A percentile compares a stretch with the other conserved stretches of the same genome.
Conservation (phyloP, 2,797 vertebrate genomes). For the Peromyscus aztecus region DNA sequence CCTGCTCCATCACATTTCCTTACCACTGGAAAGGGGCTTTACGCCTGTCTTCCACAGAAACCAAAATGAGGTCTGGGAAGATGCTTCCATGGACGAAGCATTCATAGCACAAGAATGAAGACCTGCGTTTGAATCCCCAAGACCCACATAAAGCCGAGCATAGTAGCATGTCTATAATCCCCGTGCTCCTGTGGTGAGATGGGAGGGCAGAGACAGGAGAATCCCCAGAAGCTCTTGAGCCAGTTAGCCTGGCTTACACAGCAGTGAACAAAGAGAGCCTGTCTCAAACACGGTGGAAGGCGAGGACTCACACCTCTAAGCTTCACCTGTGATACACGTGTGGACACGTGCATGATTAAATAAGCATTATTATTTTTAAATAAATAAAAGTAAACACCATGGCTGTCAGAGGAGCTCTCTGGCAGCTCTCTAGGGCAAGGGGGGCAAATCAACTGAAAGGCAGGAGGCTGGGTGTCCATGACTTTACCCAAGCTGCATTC, state of each 20-base stretch:
- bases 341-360: background rate
- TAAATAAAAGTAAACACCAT: background rate
- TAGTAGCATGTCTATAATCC: background rate
- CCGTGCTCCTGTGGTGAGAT: background rate
- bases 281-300: background rate
- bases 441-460: background rate
- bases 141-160: background rate
- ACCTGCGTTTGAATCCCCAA: background rate
- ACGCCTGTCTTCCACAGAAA: conserved; percentile 30
- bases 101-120: background rate
- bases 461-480: background rate
- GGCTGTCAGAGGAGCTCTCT: background rate
- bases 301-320: background rate
- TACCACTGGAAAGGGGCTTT: background rate
- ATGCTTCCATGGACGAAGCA: background rate
- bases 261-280: background rate
- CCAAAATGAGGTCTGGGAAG: background rate
- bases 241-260: background rate
- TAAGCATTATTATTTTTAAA: background rate
- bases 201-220: background rate
- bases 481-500: conserved; percentile 16
- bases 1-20: background rate
- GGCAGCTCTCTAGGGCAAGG: background rate
- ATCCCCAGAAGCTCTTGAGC: background rate
- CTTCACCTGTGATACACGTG: background rate